Percentiles rank a stretch among this genome's conserved stretches.
These are phyloP conservation scores for Serinus canaria DNA, from an alignment of 2,113 vertebrate species.

Conservation along the genomic window DNA sequence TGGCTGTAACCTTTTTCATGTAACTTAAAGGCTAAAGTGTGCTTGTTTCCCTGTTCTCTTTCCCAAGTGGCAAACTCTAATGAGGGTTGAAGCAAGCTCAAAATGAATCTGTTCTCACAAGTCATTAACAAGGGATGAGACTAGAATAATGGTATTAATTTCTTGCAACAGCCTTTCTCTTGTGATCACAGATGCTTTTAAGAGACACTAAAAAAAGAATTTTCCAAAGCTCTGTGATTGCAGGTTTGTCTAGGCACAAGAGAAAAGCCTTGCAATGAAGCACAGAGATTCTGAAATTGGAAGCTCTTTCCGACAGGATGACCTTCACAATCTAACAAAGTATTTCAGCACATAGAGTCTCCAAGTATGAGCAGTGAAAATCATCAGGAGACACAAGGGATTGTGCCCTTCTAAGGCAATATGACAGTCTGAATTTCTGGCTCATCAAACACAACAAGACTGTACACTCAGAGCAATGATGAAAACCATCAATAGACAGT, in stretches of 20 bases:
- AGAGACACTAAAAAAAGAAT: neutral
- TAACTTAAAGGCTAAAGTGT: constrained; percentile 17
- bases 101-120: constrained; percentile 15
- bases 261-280: neutral
- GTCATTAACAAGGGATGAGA: neutral
- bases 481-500: neutral
- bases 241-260: neutral
- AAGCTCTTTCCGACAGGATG: neutral
- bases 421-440: neutral
- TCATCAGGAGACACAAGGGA: neutral
- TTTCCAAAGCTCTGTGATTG: neutral
- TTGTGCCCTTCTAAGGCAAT: neutral
- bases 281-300: neutral
- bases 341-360: neutral
- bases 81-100: neutral
- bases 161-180: neutral
- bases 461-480: neutral
- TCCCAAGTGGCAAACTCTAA: neutral
- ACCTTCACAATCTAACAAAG: neutral
- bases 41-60: neutral
- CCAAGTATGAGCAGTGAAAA: neutral
- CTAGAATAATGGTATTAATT: neutral
- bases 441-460: neutral
- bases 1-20: neutral
- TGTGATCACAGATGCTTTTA: constrained; percentile 13